Percentiles rank a stretch among this genome's conserved stretches.
Conservation (phyloP, 2,113 vertebrate genomes). For the Carlito syrichta region DNA sequence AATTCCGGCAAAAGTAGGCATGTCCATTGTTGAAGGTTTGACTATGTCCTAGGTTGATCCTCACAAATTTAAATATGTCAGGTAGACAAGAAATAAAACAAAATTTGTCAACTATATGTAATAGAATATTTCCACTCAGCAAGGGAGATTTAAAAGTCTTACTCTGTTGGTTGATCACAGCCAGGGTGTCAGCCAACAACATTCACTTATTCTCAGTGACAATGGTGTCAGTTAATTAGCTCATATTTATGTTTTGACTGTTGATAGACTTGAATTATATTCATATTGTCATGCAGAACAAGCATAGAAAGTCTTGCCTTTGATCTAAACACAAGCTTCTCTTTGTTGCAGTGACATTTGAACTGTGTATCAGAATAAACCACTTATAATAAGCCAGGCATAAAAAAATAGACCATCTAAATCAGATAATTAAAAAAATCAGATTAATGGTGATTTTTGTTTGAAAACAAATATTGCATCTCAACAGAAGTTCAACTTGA, state of each 20-base stretch:
- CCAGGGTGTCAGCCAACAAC: not conserved
- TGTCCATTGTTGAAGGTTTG: not conserved
- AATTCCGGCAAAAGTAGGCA: not conserved
- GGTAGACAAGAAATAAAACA: not conserved
- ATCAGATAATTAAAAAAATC: not conserved
- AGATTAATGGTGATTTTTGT: not conserved
- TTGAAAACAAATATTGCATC: not conserved
- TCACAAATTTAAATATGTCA: not conserved
- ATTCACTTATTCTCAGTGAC: not conserved
- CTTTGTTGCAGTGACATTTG: not conserved
- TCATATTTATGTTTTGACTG: slow-evolving; percentile 15
- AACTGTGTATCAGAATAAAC: not conserved
- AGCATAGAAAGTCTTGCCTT: slow-evolving; percentile 4
- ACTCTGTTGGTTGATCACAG: not conserved
- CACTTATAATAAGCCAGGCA: not conserved
- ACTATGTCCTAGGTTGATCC: not conserved
- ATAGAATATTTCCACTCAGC: not conserved
- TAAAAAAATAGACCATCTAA: slow-evolving; percentile 31
- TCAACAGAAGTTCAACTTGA: not conserved
- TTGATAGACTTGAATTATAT: slow-evolving; percentile 22
- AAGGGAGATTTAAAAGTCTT: not conserved
- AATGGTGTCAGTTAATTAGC: slow-evolving; percentile 9
- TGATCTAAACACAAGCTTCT: not conserved
- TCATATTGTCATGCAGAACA: not conserved
- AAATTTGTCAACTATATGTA: not conserved